Conservation (phyloP, 2,113 vertebrate genomes). For the Gambusia holbrooki region DNA sequence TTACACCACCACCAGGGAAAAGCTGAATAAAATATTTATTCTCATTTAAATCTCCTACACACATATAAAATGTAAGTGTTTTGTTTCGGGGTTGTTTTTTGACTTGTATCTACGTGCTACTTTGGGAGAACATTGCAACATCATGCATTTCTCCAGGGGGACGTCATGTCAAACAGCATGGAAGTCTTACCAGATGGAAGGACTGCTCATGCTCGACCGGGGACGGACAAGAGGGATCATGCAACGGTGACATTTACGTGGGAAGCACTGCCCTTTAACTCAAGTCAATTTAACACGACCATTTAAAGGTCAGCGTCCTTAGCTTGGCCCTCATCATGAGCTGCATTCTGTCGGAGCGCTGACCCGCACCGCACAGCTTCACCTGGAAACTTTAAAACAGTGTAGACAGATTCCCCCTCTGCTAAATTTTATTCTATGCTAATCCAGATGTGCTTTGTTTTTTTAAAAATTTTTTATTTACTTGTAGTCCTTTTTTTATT, state of each 20-base stretch:
- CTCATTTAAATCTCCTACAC: conserved; percentile 17
- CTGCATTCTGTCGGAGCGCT: conserved; percentile 30
- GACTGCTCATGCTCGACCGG: conserved; percentile 48
- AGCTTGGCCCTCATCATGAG: conserved; percentile 44
- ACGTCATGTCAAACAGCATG: conserved; percentile 16
- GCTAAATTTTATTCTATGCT: no score
- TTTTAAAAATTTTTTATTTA: no score
- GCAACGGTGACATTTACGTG: conserved; percentile 70
- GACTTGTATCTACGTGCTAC: not conserved
- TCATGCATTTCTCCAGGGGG: conserved; percentile 6
- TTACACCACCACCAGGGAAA: not conserved
- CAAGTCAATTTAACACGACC: conserved; percentile 70
- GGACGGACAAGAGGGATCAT: conserved; percentile 53
- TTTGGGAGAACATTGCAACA: not conserved
- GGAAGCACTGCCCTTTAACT: conserved; percentile 66
- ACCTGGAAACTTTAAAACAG: conserved; percentile 1
- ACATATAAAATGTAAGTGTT: not conserved
- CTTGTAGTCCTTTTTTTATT: no score
- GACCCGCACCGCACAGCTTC: not conserved
- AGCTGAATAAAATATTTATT: conserved; percentile 31
- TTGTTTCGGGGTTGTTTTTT: not conserved
- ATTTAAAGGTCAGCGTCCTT: conserved; percentile 69
- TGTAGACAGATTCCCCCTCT: not conserved
- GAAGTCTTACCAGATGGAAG: conserved; percentile 33
- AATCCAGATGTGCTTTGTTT: no score